A percentile compares a stretch with the other conserved stretches of the same genome.
phyloP scores from a whole-genome alignment of 2,888 invertebrate genomes.

The Cheilosia soror region DNA sequence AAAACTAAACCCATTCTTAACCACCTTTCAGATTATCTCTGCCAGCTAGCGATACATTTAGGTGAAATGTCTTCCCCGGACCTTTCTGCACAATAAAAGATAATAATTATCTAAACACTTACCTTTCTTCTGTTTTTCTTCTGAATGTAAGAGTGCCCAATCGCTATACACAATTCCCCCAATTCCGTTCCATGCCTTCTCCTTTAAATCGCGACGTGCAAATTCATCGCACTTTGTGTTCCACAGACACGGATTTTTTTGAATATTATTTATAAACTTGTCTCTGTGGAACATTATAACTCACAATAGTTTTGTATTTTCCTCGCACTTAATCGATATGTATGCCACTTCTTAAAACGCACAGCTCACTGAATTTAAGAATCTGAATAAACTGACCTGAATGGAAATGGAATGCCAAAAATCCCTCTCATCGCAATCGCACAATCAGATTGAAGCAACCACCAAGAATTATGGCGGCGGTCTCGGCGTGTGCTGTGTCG shows the following conservation, averaged over 20 bases:
- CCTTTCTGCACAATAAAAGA: not conserved
- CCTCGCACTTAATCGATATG: not conserved
- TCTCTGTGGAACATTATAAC: not conserved
- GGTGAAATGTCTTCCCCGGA: not conserved
- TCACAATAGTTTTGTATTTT: not conserved
- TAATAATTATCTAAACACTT: not conserved
- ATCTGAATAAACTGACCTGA: not conserved
- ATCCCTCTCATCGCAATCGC: not conserved
- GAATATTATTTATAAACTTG: not conserved
- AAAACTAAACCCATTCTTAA: not conserved
- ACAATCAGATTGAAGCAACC: not conserved
- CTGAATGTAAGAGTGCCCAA: not conserved
- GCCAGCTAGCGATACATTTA: not conserved
- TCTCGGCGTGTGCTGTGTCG: too few relatives aligned
- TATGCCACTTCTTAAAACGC: not conserved
- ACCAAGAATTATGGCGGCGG: not conserved
- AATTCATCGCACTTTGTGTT: not conserved
- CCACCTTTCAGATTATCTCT: not conserved
- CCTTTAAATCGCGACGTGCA: not conserved
- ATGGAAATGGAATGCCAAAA: not conserved
- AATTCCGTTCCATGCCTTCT: slow-evolving; percentile 5
- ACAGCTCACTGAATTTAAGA: not conserved
- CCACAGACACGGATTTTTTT: not conserved
- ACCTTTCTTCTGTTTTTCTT: not conserved
- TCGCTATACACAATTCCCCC: not conserved